These are phyloP conservation scores for Pyralis farinalis DNA, from an alignment of 2,888 invertebrate species.

Conservation along the genomic window DNA sequence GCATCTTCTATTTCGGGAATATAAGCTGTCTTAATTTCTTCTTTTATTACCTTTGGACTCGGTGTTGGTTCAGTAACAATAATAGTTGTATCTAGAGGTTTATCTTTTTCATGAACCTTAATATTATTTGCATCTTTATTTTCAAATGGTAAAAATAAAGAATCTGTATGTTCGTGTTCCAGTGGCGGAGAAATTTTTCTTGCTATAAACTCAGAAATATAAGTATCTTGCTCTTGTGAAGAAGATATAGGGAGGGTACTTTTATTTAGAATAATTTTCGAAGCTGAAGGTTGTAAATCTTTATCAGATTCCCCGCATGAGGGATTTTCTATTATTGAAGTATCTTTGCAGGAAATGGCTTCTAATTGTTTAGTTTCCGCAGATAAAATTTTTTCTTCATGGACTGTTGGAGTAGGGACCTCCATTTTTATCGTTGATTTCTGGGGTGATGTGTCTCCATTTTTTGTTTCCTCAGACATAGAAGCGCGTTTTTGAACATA, in stretches of 20 bases:
- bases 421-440: too few species aligned
- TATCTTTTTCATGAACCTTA: background rate
- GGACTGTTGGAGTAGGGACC: background rate
- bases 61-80: background rate
- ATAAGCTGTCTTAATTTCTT: slow-evolving; percentile 1
- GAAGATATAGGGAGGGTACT: background rate
- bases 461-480: background rate
- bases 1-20: slow-evolving; percentile 11
- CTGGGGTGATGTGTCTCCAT: too few species aligned
- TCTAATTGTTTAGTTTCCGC: background rate
- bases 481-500: background rate
- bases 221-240: background rate
- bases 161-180: background rate
- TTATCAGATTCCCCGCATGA: background rate
- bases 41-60: background rate
- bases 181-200: background rate
- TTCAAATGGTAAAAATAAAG: background rate
- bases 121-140: background rate
- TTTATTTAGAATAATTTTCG: background rate
- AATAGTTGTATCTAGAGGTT: background rate
- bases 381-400: background rate
- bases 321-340: background rate
- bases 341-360: background rate
- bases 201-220: background rate
- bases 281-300: background rate